phyloP scores from a whole-genome alignment of 2,888 invertebrate species.

The Eristalinus aeneus region DNA sequence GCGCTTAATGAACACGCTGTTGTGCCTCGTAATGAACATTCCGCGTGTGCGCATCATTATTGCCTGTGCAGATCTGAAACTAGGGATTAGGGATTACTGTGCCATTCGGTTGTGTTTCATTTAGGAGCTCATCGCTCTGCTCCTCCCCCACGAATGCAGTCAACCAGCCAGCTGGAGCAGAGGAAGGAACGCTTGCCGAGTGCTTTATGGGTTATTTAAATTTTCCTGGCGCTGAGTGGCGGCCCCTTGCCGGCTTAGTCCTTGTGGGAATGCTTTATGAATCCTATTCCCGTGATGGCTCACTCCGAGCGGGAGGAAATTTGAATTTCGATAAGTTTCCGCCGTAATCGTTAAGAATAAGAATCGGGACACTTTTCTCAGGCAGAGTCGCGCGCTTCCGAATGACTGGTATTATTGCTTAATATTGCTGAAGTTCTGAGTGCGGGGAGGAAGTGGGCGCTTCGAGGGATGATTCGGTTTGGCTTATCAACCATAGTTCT shows the following conservation, averaged over 20 bases:
- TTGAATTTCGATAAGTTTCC: conserved; percentile 63
- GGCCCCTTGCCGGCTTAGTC: conserved; percentile 25
- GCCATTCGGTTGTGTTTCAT: conserved; percentile 50
- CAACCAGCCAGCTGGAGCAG: background rate
- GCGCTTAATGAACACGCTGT: conserved; percentile 65
- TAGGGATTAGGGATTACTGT: conserved; percentile 67
- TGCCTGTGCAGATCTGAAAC: conserved; percentile 33
- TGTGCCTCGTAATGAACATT: conserved; percentile 65
- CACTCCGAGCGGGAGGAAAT: conserved; percentile 31
- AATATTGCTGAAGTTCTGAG: conserved; percentile 35
- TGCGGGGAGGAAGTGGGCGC: background rate
- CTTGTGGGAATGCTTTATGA: conserved; percentile 63
- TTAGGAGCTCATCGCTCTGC: conserved; percentile 52
- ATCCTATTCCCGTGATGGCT: conserved; percentile 46
- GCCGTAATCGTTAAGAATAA: conserved; percentile 42
- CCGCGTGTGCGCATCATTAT: conserved; percentile 56
- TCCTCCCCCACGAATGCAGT: background rate
- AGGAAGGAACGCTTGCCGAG: conserved; percentile 43
- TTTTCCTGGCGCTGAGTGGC: conserved; percentile 44
- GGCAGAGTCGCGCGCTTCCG: conserved; percentile 12
- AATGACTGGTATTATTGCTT: conserved; percentile 45
- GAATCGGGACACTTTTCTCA: conserved; percentile 31
- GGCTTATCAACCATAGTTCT: background rate
- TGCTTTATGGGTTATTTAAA: conserved; percentile 66
- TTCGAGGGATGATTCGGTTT: background rate